Evolutionary conservation across 2,888 invertebrate species (phyloP), one percentile per base, ranked within the genome.

Genomic region (Hypomecis punctinalis): DNA sequence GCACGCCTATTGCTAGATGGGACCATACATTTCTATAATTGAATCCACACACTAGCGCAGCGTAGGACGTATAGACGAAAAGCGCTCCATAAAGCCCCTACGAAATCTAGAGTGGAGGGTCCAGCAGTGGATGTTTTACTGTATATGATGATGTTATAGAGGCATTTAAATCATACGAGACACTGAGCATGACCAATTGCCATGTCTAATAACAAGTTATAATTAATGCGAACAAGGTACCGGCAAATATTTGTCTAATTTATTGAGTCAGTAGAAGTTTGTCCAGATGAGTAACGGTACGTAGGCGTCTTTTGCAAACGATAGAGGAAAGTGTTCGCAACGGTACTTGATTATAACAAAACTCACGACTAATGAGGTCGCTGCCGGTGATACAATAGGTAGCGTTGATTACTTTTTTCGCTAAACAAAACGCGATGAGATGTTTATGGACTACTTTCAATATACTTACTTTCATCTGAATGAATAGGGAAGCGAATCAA

Each of bases 291-390:
- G 68, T 80, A 80, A 76, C 79, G 73, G 74, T 72, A 63, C 48
- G 43, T 43, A 49, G 42, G 54, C 48, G 58, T 55, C 49, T 51
- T 43, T 60, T 70, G 66, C 70, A 70, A 65, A 54, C 57, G 70
- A 69, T 67, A 75, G 75, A 79, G 80, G 87, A 89, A 87, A 88
- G 86, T 84, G 79, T 82, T 76, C 61, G 78, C 81, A 89, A 89
- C 90, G 89, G 89, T 88, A 90, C 82, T 77, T 72, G 78, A 86
- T 77, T 83, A 82, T 83, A 83, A 81, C 86, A 81, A 85, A 86
- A 81, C 76, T 67, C 69, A 71, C 68, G 67, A 77, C 80, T 79
- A 89, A 85, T 84, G 85, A 80, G 89, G 87, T 75, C 88, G 80
- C 69, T 75, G 77, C 72, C 53, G 51, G 64, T 63, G 70, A 70